Evolutionary conservation across 2,888 invertebrate species (phyloP).

Genomic region (Drosophila incognita): DNA sequence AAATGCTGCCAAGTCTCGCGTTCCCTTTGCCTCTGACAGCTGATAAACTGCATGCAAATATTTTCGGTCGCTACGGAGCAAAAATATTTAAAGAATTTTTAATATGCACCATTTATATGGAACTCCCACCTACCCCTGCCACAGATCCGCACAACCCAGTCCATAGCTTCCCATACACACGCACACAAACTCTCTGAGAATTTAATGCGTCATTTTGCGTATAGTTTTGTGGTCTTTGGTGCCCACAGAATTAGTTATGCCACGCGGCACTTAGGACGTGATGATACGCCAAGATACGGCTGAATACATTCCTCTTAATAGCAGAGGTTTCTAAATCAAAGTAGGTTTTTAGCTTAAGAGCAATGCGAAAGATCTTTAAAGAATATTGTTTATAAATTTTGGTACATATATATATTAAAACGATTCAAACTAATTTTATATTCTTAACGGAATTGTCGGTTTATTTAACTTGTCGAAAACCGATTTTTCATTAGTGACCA

Average conservation of each 20-base stretch:
- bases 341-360: constrained; percentile 6
- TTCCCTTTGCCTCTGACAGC: constrained; percentile 36
- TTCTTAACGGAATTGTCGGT: not conserved
- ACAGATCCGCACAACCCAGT: not conserved
- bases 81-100: constrained; percentile 78
- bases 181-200: constrained; percentile 3
- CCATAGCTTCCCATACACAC: not conserved
- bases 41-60: constrained; percentile 76
- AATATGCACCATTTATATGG: constrained; percentile 78
- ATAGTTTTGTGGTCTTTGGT: constrained; percentile 38
- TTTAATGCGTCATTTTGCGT: constrained; percentile 53
- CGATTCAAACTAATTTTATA: not conserved
- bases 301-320: constrained; percentile 20
- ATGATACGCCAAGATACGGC: constrained; percentile 11
- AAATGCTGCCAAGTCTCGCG: constrained; percentile 63
- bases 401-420: not conserved
- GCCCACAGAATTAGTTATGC: constrained; percentile 52
- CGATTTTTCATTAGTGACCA: not conserved
- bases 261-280: constrained; percentile 31
- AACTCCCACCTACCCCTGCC: not conserved
- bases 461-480: not conserved
- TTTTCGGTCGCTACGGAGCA: constrained; percentile 51
- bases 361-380: not conserved
- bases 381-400: not conserved
- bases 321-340: constrained; percentile 32